A percentile compares a stretch with the other conserved stretches of the same genome.
Evolutionary conservation across 2,113 vertebrate genomes (phyloP).

Genomic region (human): GRCh38 chr13:58660001-58660500

Average conservation of each 20-base stretch:
- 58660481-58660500: background rate
- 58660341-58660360: constrained; percentile 9
- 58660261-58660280: background rate
- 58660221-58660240: background rate
- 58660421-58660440: background rate
- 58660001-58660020: background rate
- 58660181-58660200: background rate
- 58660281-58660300: background rate
- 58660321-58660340: background rate
- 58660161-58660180: background rate
- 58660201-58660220: background rate
- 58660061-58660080: background rate
- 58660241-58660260: background rate
- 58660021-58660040: background rate
- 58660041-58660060: background rate
- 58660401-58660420: constrained; percentile 4
- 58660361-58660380: background rate
- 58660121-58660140: background rate
- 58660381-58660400: background rate
- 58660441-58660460: background rate
- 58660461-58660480: background rate
- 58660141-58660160: background rate
- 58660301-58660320: background rate
- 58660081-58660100: background rate
- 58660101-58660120: background rate